phyloP scores from a whole-genome alignment of 1,140 invertebrate genomes.

The Mizuhopecten yessoensis region DNA sequence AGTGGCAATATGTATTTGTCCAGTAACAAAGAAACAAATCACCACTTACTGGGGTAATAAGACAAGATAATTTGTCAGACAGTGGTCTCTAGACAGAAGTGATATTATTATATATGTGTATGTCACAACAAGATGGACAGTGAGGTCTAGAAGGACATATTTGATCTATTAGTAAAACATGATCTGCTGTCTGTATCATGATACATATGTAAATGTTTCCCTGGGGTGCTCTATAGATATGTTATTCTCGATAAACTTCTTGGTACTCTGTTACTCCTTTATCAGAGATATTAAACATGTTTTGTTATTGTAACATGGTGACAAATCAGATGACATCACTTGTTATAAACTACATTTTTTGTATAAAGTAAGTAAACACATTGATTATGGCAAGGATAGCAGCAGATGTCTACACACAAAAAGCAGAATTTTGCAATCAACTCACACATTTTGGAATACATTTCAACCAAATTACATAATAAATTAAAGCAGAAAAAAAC shows the following conservation, averaged over 20 bases:
- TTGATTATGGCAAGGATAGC: too few relatives aligned
- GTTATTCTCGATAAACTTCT: background rate
- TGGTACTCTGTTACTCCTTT: background rate
- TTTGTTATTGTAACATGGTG: background rate
- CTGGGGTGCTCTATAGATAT: background rate
- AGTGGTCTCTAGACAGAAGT: background rate
- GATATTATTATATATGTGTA: background rate
- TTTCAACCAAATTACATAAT: too few relatives aligned
- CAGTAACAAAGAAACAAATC: background rate
- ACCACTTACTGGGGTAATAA: background rate
- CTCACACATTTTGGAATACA: too few relatives aligned
- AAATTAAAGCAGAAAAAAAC: too few relatives aligned
- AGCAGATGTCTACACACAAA: too few relatives aligned
- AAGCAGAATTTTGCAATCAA: too few relatives aligned
- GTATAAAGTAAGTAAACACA: too few relatives aligned
- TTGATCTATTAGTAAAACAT: background rate
- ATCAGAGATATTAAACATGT: background rate
- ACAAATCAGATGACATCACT: background rate
- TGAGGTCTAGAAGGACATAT: background rate
- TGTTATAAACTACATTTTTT: background rate
- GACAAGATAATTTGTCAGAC: background rate
- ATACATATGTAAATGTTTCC: background rate
- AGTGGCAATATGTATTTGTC: background rate
- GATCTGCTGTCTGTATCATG: background rate
- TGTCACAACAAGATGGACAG: background rate